phyloP scores from a whole-genome alignment of 2,113 vertebrate species.

The Saimiri boliviensis region DNA sequence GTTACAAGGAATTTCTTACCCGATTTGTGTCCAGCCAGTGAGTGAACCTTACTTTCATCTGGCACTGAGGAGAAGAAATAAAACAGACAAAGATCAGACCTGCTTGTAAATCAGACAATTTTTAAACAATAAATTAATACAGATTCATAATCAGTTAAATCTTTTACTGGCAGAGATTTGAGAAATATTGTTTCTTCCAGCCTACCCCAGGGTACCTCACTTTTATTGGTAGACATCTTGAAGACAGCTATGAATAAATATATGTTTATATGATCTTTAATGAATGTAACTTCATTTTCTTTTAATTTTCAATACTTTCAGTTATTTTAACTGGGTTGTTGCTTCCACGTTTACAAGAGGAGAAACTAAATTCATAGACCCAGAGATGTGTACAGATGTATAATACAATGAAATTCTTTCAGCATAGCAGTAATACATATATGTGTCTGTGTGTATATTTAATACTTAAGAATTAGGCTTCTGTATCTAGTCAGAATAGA shows the following conservation, averaged over 20 bases:
- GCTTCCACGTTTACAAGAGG: not conserved
- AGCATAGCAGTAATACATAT: not conserved
- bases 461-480: not conserved
- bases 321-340: not conserved
- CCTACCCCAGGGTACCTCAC: not conserved
- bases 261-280: not conserved
- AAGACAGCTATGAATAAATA: slow-evolving; percentile 29
- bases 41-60: slow-evolving; percentile 92
- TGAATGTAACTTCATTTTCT: slow-evolving; percentile 25
- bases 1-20: slow-evolving; percentile 85
- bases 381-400: not conserved
- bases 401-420: not conserved
- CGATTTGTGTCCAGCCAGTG: slow-evolving; percentile 82
- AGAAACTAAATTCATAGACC: slow-evolving; percentile 14
- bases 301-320: not conserved
- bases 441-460: not conserved
- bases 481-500: not conserved
- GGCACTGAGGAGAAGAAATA: slow-evolving; percentile 87
- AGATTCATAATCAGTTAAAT: slow-evolving; percentile 65
- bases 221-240: slow-evolving; percentile 27
- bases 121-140: slow-evolving; percentile 76
- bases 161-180: slow-evolving; percentile 69
- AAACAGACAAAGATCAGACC: slow-evolving; percentile 78
- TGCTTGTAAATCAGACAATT: slow-evolving; percentile 72
- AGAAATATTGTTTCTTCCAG: slow-evolving; percentile 31